Evolutionary conservation across 30 jellyfish, hydroid and myxozoan species (phyloP), one percentile per base, ranked within the genome.

Genomic region (Cassiopea xamachana): DNA sequence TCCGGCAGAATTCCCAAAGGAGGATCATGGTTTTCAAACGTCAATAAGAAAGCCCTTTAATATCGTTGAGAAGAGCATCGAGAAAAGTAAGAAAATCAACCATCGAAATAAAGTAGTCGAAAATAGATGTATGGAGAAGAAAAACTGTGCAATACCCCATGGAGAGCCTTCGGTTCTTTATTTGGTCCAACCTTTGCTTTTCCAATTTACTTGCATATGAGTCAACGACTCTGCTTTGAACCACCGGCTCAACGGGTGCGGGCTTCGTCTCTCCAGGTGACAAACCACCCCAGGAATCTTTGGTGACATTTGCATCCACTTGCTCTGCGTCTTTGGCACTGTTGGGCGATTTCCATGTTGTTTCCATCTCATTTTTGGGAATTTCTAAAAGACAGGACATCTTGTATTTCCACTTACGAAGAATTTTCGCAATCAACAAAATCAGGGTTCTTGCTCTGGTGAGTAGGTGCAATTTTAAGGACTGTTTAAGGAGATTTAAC

Each of bases 141-240:
- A 27, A 27, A 27, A 27, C 39, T 27, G 39, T 27, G 39, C 0
- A 83, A 45, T 68, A 88, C 90, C 95, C 95, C 18, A 61, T 61
- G 7, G 90, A 80, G 15, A 78, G 68, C 73, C 98, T 69, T 89
- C 89, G 74, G 80, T 85, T 62, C 97, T 78, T 68, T 86, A 94
- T 89, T 75, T 94, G 84, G 93, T 94, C 90, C 72, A 82, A 62
- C 78, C 93, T 73, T 86, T 92, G 75, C 71, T 89, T 55, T 70
- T 81, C 89, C 87, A 89, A 64, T 76, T 64, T 75, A 72, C 93
- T 88, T 0, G 90, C 80, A 49, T 80, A 78, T n/a, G 90, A 75
- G 73, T 86, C 93, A 74, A 86, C 46, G 49, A 86, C 83, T 2
- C 76, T 79, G 69, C 90, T 16, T 47, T 87, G 90, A 1, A 69